These are phyloP conservation scores for Clivina fossor DNA, from an alignment of 2,888 invertebrate species.

Conservation along the genomic window DNA sequence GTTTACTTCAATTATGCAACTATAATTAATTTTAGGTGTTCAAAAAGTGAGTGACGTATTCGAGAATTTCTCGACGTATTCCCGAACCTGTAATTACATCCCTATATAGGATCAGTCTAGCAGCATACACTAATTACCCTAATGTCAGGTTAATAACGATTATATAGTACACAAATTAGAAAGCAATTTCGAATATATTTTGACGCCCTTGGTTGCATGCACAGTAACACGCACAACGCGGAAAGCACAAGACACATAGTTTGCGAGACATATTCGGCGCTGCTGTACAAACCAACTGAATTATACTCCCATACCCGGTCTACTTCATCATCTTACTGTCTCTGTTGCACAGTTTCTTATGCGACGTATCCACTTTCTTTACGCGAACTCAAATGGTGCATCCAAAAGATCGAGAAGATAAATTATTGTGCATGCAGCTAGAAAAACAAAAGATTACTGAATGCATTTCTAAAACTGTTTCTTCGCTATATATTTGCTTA, in stretches of 20 bases:
- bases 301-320: conserved; percentile 16
- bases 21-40: too few species aligned
- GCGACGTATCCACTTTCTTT: conserved; percentile 22
- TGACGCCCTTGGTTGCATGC: too few species aligned
- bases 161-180: too few species aligned
- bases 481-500: conserved; percentile 1
- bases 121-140: too few species aligned
- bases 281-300: conserved; percentile 15
- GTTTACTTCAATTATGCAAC: too few species aligned
- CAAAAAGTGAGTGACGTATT: too few species aligned
- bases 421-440: conserved; percentile 28
- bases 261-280: neutral
- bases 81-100: too few species aligned
- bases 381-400: conserved; percentile 27
- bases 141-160: too few species aligned
- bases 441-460: conserved; percentile 18
- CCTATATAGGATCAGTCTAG: too few species aligned
- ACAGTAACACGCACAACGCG: neutral
- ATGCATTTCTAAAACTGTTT: conserved; percentile 20
- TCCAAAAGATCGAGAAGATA: conserved; percentile 27
- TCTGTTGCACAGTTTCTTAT: conserved; percentile 1
- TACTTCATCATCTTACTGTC: neutral
- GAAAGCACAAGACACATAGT: neutral
- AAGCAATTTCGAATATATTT: too few species aligned
- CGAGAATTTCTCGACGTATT: too few species aligned